Evolutionary conservation across 2,888 invertebrate genomes (phyloP).

Genomic region (Limnephilus rhombicus): DNA sequence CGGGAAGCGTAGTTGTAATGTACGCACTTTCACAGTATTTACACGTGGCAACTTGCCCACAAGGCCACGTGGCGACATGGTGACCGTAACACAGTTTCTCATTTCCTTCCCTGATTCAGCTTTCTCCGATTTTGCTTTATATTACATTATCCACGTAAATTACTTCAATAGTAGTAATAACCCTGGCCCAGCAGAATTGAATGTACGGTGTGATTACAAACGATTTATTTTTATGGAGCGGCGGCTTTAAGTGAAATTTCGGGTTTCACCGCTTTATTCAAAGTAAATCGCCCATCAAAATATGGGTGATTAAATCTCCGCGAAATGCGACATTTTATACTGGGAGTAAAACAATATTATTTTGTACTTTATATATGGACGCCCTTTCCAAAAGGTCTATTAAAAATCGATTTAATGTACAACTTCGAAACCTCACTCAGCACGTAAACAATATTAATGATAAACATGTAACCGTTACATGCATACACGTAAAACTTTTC

Average conservation of each 20-base stretch:
- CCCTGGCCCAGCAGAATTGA: constrained; percentile 32
- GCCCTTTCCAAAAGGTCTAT: constrained; percentile 31
- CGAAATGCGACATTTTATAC: constrained; percentile 46
- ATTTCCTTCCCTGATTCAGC: constrained; percentile 26
- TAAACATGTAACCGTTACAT: constrained; percentile 17
- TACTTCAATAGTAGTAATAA: constrained; percentile 44
- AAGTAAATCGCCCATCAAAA: constrained; percentile 59
- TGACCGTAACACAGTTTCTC: neutral
- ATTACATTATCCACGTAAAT: constrained; percentile 45
- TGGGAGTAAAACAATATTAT: constrained; percentile 51
- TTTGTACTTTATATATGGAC: constrained; percentile 39
- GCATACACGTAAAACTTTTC: constrained; percentile 11
- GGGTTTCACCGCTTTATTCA: constrained; percentile 50
- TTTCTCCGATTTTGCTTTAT: constrained; percentile 41
- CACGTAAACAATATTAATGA: constrained; percentile 32
- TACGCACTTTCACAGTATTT: constrained; percentile 10
- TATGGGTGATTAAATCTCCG: constrained; percentile 58
- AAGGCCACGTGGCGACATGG: neutral
- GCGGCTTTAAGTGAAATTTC: constrained; percentile 53
- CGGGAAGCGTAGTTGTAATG: neutral
- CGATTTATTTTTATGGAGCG: constrained; percentile 59
- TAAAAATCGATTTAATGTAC: constrained; percentile 43
- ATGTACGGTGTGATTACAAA: constrained; percentile 59
- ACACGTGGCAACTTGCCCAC: neutral
- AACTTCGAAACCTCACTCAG: neutral